phyloP scores from a whole-genome alignment of 92 coral and sea anemone species.

The Epizoanthus stellaris region DNA sequence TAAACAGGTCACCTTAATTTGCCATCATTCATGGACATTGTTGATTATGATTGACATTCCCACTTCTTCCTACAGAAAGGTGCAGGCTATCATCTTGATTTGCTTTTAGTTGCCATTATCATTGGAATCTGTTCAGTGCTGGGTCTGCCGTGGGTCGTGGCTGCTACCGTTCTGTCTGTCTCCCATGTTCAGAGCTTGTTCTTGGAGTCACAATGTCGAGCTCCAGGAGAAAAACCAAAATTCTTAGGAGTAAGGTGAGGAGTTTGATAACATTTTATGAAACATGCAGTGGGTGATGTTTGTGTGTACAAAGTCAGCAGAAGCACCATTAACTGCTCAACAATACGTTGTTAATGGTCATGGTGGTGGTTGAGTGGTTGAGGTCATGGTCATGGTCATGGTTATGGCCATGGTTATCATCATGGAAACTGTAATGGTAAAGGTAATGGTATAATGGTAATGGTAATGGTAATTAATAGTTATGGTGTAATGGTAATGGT shows the following conservation, averaged over 20 bases:
- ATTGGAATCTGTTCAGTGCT: slow-evolving; percentile 91
- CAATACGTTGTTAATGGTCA: too few species aligned
- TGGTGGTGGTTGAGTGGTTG: too few species aligned
- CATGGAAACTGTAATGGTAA: background rate
- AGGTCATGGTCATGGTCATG: too few species aligned
- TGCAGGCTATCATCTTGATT: slow-evolving; percentile 97
- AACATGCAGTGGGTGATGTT: background rate
- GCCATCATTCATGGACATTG: background rate
- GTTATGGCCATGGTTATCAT: background rate
- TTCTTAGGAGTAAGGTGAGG: slow-evolving; percentile 95
- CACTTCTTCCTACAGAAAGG: slow-evolving; percentile 77
- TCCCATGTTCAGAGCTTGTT: slow-evolving; percentile 98
- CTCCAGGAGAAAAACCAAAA: slow-evolving; percentile 95
- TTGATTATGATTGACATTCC: background rate
- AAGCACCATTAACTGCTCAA: too few species aligned
- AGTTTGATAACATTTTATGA: background rate
- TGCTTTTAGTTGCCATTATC: slow-evolving; percentile 82
- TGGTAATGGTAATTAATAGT: too few species aligned
- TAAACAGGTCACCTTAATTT: too few species aligned
- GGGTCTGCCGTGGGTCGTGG: slow-evolving; percentile 98
- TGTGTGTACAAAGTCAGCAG: too few species aligned
- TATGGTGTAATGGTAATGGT: too few species aligned
- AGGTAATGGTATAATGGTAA: too few species aligned
- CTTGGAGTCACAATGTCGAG: slow-evolving; percentile 89
- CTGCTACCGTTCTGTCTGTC: slow-evolving; percentile 95